Percentiles rank a stretch among this genome's conserved stretches.
These are phyloP conservation scores for Philereme vetulata DNA, from an alignment of 2,888 invertebrate genomes.

Conservation along the genomic window DNA sequence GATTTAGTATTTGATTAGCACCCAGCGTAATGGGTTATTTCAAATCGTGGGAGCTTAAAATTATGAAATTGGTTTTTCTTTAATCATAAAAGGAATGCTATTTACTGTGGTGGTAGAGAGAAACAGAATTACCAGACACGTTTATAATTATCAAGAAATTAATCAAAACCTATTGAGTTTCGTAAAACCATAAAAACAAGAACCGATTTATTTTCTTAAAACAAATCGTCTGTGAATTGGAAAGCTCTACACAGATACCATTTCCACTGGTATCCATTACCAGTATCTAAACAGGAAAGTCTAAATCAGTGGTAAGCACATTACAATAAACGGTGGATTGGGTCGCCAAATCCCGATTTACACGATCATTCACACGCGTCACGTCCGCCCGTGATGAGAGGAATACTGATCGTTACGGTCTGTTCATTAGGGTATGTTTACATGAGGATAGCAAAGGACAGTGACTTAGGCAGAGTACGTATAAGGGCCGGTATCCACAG, in stretches of 20 bases:
- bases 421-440: slow-evolving; percentile 10
- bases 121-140: too few species aligned
- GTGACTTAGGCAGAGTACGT: neutral
- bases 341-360: slow-evolving; percentile 28
- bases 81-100: too few species aligned
- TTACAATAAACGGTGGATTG: slow-evolving; percentile 23
- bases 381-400: slow-evolving; percentile 21
- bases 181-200: too few species aligned
- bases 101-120: too few species aligned
- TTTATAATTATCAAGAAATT: too few species aligned
- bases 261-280: slow-evolving; percentile 2
- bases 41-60: slow-evolving; percentile 4
- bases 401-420: slow-evolving; percentile 22
- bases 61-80: too few species aligned
- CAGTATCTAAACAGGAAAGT: slow-evolving; percentile 22
- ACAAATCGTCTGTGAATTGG: neutral
- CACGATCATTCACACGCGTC: slow-evolving; percentile 18
- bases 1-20: slow-evolving; percentile 20
- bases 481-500: too few species aligned
- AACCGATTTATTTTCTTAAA: too few species aligned
- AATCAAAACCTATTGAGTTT: too few species aligned
- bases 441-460: neutral
- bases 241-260: neutral
- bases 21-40: slow-evolving; percentile 1
- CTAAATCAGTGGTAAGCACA: slow-evolving; percentile 24